Percentiles rank a stretch among this genome's conserved stretches.
phyloP scores from a whole-genome alignment of 1,140 invertebrate species.

The Eriocheir sinensis region DNA sequence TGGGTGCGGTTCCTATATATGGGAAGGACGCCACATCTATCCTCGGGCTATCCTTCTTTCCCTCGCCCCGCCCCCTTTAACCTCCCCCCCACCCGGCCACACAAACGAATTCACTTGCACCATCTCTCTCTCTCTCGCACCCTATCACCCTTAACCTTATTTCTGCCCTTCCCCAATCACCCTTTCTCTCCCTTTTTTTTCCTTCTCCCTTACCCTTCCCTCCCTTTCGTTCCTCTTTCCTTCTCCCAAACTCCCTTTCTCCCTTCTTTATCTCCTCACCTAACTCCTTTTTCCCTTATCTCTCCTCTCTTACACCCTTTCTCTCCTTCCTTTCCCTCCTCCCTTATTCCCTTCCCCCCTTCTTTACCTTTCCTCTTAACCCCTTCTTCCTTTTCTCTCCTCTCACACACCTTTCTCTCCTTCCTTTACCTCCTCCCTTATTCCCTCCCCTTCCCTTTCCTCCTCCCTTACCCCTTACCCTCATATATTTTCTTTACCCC shows the following conservation, averaged over 20 bases:
- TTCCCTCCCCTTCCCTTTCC: not conserved
- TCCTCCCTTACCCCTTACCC: not conserved
- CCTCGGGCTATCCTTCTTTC: conserved; percentile 34
- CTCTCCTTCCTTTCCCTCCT: not conserved
- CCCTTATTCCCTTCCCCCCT: not conserved
- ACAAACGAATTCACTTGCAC: conserved; percentile 2
- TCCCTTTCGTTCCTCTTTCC: not conserved
- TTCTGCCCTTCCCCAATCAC: not conserved
- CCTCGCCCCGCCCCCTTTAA: not conserved
- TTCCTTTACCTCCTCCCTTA: not conserved
- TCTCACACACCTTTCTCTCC: not conserved
- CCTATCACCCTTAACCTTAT: not conserved
- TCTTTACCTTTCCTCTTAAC: no score
- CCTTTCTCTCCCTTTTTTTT: not conserved
- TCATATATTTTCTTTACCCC: not conserved
- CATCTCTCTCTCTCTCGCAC: not conserved
- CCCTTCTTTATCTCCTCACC: not conserved
- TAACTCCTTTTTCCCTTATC: not conserved
- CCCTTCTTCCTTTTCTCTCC: not conserved
- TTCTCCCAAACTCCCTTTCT: not conserved
- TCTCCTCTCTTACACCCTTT: not conserved
- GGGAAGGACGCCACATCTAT: conserved; percentile 5
- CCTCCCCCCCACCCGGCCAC: not conserved
- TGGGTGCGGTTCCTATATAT: conserved; percentile 35
- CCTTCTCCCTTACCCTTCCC: no score